A percentile compares a stretch with the other conserved stretches of the same genome.
phyloP scores from a whole-genome alignment of 2,113 vertebrate species.

The Oryzias melastigma region DNA sequence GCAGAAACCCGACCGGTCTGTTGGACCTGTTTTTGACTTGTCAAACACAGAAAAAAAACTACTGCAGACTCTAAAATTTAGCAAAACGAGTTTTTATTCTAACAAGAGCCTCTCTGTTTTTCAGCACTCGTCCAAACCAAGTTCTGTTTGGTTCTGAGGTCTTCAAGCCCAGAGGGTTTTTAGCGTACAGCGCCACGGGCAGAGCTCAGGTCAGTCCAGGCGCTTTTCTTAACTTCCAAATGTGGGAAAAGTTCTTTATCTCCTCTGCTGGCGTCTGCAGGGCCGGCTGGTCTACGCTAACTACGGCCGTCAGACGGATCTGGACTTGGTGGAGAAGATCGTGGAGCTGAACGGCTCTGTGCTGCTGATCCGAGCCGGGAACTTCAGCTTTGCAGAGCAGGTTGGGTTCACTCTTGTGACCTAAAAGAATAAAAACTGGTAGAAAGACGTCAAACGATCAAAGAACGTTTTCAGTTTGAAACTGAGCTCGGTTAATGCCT shows the following conservation, averaged over 20 bases:
- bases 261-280: constrained; percentile 66
- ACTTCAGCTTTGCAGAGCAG: constrained; percentile 88
- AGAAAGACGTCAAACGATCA: not conserved
- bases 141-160: constrained; percentile 43
- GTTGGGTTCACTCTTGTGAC: constrained; percentile 9
- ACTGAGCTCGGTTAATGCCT: not conserved
- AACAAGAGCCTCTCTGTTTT: constrained; percentile 1
- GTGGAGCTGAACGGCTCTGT: constrained; percentile 71
- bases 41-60: too few relatives aligned
- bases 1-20: constrained; percentile 72
- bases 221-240: not conserved
- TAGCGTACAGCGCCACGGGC: constrained; percentile 82
- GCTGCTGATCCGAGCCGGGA: constrained; percentile 83
- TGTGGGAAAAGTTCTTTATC: not conserved
- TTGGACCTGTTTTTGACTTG: not conserved
- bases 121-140: constrained; percentile 59
- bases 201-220: constrained; percentile 72
- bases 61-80: too few relatives aligned
- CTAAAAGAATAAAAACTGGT: not conserved
- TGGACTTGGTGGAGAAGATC: constrained; percentile 55
- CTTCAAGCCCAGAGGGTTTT: constrained; percentile 69
- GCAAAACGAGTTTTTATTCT: not conserved
- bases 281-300: constrained; percentile 85
- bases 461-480: not conserved
- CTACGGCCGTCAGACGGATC: constrained; percentile 82